These are phyloP conservation scores for Bucco capensis DNA, from an alignment of 2,113 vertebrate species.

Conservation along the genomic window DNA sequence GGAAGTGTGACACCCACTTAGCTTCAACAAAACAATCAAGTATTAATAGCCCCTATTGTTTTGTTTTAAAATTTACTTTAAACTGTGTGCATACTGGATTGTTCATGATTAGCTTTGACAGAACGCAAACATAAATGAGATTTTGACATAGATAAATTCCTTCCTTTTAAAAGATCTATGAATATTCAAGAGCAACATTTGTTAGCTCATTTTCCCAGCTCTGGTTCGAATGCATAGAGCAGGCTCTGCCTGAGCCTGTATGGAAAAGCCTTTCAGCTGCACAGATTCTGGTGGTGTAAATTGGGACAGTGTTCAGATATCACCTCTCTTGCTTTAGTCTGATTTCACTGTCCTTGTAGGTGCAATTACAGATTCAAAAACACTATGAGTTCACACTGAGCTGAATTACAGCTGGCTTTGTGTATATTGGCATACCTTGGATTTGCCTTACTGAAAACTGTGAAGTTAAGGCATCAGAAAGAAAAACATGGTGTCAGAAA, in stretches of 20 bases:
- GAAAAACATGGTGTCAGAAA: neutral
- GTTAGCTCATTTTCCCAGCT: slow-evolving; percentile 39
- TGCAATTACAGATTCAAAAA: neutral
- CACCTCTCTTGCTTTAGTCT: neutral
- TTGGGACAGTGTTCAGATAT: neutral
- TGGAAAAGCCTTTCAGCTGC: neutral
- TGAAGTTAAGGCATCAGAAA: neutral
- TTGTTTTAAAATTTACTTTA: slow-evolving; percentile 27
- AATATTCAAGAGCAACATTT: slow-evolving; percentile 60
- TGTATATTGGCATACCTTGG: neutral
- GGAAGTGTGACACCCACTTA: neutral
- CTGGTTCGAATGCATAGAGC: neutral
- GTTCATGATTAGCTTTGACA: neutral
- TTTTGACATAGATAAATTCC: slow-evolving; percentile 29
- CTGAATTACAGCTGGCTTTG: neutral
- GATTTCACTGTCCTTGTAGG: neutral
- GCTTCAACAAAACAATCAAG: neutral
- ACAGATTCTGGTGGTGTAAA: neutral
- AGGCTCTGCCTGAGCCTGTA: neutral
- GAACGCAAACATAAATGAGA: slow-evolving; percentile 41
- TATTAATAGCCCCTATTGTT: neutral
- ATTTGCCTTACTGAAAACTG: neutral
- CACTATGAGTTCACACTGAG: neutral
- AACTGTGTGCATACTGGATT: neutral
- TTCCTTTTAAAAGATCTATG: slow-evolving; percentile 43